Conservation (phyloP, 2,888 invertebrate genomes). For the Macrosiphum euphorbiae region DNA sequence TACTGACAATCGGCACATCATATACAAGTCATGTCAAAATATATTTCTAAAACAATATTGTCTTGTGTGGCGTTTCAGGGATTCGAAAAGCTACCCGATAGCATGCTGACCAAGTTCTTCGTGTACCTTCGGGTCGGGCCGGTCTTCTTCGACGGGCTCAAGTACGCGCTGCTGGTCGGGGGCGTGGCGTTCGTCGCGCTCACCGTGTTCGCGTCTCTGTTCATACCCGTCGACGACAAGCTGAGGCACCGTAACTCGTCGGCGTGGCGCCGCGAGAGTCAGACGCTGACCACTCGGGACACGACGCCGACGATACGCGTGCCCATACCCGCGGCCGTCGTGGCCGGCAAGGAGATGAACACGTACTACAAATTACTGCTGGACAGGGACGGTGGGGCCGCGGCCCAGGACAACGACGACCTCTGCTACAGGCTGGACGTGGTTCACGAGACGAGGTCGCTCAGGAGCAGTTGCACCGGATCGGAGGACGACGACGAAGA, state of each 20-base stretch:
- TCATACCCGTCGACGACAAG: slow-evolving; percentile 66
- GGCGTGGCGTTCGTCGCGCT: slow-evolving; percentile 73
- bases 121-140: slow-evolving; percentile 83
- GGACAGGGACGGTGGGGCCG: slow-evolving; percentile 23
- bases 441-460: slow-evolving; percentile 37
- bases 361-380: slow-evolving; percentile 71
- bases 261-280: slow-evolving; percentile 61
- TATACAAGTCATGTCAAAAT: too few species aligned
- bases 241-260: slow-evolving; percentile 17
- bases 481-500: slow-evolving; percentile 7
- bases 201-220: slow-evolving; percentile 67
- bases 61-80: slow-evolving; percentile 73
- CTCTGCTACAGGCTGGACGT: slow-evolving; percentile 55
- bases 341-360: slow-evolving; percentile 70
- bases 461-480: slow-evolving; percentile 12
- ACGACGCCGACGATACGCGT: slow-evolving; percentile 32
- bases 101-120: slow-evolving; percentile 77
- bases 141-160: slow-evolving; percentile 74
- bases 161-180: slow-evolving; percentile 74
- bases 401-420: slow-evolving; percentile 28
- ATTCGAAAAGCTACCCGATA: slow-evolving; percentile 78
- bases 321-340: slow-evolving; percentile 55
- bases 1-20: too few species aligned
- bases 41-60: neutral
- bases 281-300: slow-evolving; percentile 47